These are phyloP conservation scores for Neotragus pygmaeus DNA, from an alignment of 2,113 vertebrate species.

Conservation along the genomic window DNA sequence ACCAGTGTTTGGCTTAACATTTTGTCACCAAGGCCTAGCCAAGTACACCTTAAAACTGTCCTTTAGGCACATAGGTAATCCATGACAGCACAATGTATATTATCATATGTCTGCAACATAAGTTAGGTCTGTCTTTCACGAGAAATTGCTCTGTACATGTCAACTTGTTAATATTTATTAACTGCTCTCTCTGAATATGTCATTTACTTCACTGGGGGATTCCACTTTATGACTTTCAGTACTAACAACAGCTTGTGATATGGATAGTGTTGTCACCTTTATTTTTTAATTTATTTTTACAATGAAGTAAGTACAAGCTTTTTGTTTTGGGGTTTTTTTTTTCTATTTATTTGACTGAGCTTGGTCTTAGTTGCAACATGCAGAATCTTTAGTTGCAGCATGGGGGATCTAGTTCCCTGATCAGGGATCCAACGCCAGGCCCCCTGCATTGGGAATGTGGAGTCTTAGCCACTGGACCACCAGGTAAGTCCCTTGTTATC, in stretches of 20 bases:
- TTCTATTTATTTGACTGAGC: background rate
- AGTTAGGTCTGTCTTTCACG: background rate
- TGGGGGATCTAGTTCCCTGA: background rate
- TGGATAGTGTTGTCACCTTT: background rate
- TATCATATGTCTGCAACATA: background rate
- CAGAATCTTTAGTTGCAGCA: background rate
- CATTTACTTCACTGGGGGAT: accelerated
- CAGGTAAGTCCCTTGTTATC: background rate
- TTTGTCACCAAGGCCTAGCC: background rate
- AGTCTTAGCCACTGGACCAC: background rate
- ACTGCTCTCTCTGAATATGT: background rate
- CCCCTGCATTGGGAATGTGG: background rate
- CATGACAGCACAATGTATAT: background rate
- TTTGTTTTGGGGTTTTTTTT: background rate
- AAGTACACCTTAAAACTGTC: background rate
- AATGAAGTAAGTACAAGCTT: background rate
- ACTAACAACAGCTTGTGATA: background rate
- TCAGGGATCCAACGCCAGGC: background rate
- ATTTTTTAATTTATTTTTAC: background rate
- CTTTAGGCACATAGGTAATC: background rate
- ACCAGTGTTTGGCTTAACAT: background rate
- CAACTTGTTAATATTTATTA: background rate
- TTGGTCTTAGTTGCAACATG: background rate
- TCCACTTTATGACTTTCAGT: background rate
- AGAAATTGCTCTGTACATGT: background rate